Evolutionary conservation across 1,140 invertebrate genomes (phyloP).

Genomic region (Propsilocerus akamusi): DNA sequence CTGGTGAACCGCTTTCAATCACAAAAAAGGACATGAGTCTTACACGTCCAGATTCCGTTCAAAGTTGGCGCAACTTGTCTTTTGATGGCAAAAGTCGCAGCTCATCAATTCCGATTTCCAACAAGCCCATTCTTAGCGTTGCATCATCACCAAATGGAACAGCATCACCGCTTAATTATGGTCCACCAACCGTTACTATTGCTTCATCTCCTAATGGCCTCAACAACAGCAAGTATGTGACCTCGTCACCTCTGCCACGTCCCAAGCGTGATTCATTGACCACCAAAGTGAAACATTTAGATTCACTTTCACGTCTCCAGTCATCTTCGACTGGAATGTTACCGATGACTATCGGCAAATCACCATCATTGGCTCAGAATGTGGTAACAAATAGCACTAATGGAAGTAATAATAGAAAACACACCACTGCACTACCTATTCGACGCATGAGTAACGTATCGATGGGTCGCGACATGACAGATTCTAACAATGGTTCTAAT

Average conservation of each 20-base stretch:
- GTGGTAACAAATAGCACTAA: constrained; percentile 7
- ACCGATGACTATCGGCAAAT: constrained; percentile 4
- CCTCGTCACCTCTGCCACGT: constrained; percentile 26
- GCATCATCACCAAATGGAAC: constrained; percentile 6
- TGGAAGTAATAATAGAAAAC: constrained; percentile 7
- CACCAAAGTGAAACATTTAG: constrained; percentile 29
- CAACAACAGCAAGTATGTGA: constrained; percentile 22
- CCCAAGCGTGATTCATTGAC: constrained; percentile 38
- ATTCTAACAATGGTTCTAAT: constrained; percentile 12
- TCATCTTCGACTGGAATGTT: constrained; percentile 8
- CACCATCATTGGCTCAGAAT: background rate
- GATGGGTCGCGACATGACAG: constrained; percentile 20
- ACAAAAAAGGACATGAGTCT: constrained; percentile 12
- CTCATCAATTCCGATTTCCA: constrained; percentile 20
- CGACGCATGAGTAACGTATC: constrained; percentile 20
- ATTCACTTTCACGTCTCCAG: constrained; percentile 25
- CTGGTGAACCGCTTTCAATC: background rate
- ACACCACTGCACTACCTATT: constrained; percentile 12
- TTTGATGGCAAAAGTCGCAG: constrained; percentile 20
- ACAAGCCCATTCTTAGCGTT: constrained; percentile 15
- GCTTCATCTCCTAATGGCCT: constrained; percentile 8
- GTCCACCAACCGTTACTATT: background rate
- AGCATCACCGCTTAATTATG: constrained; percentile 13
- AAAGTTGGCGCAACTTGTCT: constrained; percentile 24
- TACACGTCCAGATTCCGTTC: constrained; percentile 27